Conservation (phyloP, 2,888 invertebrate species). For the Microchrysa polita region DNA sequence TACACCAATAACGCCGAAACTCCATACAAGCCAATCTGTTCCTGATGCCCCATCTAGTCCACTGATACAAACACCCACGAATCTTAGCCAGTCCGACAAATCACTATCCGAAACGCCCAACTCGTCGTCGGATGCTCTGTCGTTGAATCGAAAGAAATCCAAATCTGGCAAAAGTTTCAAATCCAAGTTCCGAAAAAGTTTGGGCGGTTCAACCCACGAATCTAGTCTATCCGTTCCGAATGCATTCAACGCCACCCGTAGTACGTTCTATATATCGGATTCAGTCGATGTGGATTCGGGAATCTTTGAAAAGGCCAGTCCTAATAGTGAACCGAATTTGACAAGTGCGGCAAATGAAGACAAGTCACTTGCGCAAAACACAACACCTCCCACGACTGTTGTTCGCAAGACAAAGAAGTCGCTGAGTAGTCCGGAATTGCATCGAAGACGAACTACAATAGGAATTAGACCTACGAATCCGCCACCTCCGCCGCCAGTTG, state of each 20-base stretch:
- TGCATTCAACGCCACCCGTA: slow-evolving; percentile 70
- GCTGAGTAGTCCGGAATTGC: slow-evolving; percentile 50
- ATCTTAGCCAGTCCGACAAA: slow-evolving; percentile 58
- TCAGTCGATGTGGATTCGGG: slow-evolving; percentile 73
- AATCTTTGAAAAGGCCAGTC: slow-evolving; percentile 63
- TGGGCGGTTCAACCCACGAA: slow-evolving; percentile 66
- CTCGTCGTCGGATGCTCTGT: slow-evolving; percentile 46
- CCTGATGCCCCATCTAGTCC: slow-evolving; percentile 41
- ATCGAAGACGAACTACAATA: slow-evolving; percentile 60
- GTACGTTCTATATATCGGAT: slow-evolving; percentile 78
- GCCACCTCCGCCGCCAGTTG: slow-evolving; percentile 64
- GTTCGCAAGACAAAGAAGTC: slow-evolving; percentile 57
- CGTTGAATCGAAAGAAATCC: slow-evolving; percentile 63
- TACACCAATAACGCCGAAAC: slow-evolving; percentile 52
- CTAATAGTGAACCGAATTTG: slow-evolving; percentile 42
- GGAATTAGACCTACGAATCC: slow-evolving; percentile 62
- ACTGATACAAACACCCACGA: slow-evolving; percentile 8
- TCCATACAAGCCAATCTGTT: slow-evolving; percentile 14
- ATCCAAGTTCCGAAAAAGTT: slow-evolving; percentile 70
- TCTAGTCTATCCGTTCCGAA: slow-evolving; percentile 67
- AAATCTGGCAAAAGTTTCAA: slow-evolving; percentile 68
- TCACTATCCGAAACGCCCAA: slow-evolving; percentile 50
- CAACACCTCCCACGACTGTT: slow-evolving; percentile 54
- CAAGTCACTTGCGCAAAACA: slow-evolving; percentile 51
- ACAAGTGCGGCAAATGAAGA: slow-evolving; percentile 43